Base-by-base conservation (phyloP, 2,888 invertebrate genomes). In the Hirtodrosophila confusa region DNA sequence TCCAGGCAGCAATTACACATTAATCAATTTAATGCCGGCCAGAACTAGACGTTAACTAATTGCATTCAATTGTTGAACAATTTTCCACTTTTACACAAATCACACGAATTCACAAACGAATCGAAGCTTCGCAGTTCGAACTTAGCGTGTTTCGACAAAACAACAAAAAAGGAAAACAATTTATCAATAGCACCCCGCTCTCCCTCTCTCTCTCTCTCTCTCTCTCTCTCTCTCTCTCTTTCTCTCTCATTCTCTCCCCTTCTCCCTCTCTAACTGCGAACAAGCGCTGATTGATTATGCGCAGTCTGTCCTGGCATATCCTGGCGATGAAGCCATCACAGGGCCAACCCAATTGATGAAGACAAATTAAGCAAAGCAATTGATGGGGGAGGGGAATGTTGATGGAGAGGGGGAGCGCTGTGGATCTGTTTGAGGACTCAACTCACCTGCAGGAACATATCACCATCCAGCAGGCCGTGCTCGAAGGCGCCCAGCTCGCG, bases 371-470 rank as follows among this genome's bases (percentile, higher is more conserved):
- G 63, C 58, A 11, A 55, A 58, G 5, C 45, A 50, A 41, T 57
- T 61, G 50, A 43, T 10, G 27, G 39, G 39, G 37, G 44, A 23
- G 33, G 2, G n/a, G n/a, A 8, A 5, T 24, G 11, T 55, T 61
- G 50, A 43, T 10, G 29, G 39, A 35, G 44, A 23, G 29, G 2
- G n/a, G n/a, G 17, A 11, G 29, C 36, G n/a, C n/a, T n/a, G n/a
- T n/a, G n/a, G n/a, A 5, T 27, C 27, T 27, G 27, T 27, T 17
- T 17, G 17, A 36, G 6, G 35, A 35, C 24, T 11, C 9, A 33
- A 78, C 90, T 93, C 93, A 97, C 97, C 96, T 98, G 97, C 88
- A 98, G 94, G 93, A 98, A 97, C 95, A 97, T 96, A 93, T 98
- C 97, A 80, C 97, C 97, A 91, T 98, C 97, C 79, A 97, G 94